phyloP scores from a whole-genome alignment of 1,140 invertebrate genomes.

The Lepidurus couesii region DNA sequence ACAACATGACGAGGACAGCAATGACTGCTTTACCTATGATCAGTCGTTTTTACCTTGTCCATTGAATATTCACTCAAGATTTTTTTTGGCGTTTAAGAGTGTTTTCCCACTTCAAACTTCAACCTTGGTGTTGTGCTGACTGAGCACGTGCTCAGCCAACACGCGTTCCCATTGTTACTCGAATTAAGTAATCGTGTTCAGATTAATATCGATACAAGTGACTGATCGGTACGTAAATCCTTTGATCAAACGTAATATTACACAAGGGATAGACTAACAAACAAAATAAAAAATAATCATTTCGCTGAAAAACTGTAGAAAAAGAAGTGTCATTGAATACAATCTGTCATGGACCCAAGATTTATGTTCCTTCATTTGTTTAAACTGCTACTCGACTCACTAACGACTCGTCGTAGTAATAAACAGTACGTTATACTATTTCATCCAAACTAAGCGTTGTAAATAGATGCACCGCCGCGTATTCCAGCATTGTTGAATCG shows the following conservation, averaged over 20 bases:
- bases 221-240: neutral
- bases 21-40: too few species aligned
- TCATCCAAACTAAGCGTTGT: neutral
- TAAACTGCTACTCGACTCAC: too few species aligned
- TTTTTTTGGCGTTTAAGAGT: neutral
- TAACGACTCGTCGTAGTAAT: too few species aligned
- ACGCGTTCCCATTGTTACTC: neutral
- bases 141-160: neutral
- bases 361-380: too few species aligned
- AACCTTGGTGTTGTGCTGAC: too few species aligned
- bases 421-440: too few species aligned
- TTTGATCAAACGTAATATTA: neutral
- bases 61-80: too few species aligned
- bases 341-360: too few species aligned
- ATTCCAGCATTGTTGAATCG: neutral
- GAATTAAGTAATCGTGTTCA: neutral
- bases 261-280: neutral
- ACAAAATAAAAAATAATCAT: neutral
- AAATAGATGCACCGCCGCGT: neutral
- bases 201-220: conserved; percentile 6
- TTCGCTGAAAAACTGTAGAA: too few species aligned
- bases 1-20: too few species aligned
- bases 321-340: too few species aligned
- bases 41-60: too few species aligned
- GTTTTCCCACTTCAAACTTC: neutral